These are phyloP conservation scores for Patella depressa DNA, from an alignment of 2,888 invertebrate genomes.

Conservation along the genomic window DNA sequence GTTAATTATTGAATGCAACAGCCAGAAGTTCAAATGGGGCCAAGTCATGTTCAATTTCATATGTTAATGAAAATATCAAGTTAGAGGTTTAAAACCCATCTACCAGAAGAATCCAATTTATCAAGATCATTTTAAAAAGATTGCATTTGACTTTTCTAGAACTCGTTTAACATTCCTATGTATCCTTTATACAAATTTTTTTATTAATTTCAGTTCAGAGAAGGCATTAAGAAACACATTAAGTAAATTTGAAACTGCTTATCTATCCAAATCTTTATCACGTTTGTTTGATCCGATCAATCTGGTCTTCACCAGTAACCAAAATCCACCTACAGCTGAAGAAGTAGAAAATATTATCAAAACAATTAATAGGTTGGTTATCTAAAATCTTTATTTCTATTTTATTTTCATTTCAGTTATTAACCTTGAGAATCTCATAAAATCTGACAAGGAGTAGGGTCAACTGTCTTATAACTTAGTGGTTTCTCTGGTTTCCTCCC, in stretches of 20 bases:
- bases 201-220: constrained; percentile 69
- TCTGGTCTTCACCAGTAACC: constrained; percentile 81
- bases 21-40: too few relatives aligned
- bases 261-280: constrained; percentile 86
- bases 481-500: background rate
- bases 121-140: too few relatives aligned
- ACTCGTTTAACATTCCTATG: too few relatives aligned
- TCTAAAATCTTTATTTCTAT: background rate
- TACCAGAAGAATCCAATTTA: too few relatives aligned
- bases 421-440: too few relatives aligned
- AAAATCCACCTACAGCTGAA: constrained; percentile 80
- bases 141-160: too few relatives aligned
- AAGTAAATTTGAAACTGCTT: constrained; percentile 86
- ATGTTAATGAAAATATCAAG: too few relatives aligned
- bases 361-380: constrained; percentile 68
- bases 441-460: background rate
- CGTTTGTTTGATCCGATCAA: constrained; percentile 87
- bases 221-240: constrained; percentile 71
- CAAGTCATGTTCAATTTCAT: too few relatives aligned
- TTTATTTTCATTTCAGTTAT: background rate
- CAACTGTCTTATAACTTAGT: background rate
- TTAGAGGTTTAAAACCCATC: too few relatives aligned
- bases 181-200: too few relatives aligned
- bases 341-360: constrained; percentile 80
- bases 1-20: too few relatives aligned